These are phyloP conservation scores for Criorhina ranunculi DNA, from an alignment of 2,888 invertebrate genomes.

Conservation along the genomic window DNA sequence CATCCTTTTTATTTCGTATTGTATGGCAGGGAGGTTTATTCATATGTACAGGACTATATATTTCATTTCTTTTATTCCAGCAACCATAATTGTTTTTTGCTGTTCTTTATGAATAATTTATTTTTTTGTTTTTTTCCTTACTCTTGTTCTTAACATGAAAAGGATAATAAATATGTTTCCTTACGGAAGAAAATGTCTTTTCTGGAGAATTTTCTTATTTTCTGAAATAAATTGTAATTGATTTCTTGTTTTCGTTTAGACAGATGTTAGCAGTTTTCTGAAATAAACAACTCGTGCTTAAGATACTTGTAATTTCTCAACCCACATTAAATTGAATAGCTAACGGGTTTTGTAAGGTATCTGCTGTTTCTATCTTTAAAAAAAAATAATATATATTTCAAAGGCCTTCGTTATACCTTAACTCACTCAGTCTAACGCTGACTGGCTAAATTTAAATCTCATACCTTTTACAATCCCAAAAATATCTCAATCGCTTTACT, in stretches of 20 bases:
- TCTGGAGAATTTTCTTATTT: neutral
- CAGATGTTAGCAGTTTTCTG: neutral
- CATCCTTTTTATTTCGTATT: too few species aligned
- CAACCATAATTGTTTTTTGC: slow-evolving; percentile 29
- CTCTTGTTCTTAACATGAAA: slow-evolving; percentile 22
- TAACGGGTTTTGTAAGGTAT: neutral
- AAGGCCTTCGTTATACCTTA: too few species aligned
- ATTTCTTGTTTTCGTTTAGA: slow-evolving; percentile 7
- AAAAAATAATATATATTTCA: too few species aligned
- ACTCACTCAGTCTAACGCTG: neutral
- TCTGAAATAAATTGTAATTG: neutral
- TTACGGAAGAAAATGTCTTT: slow-evolving; percentile 2
- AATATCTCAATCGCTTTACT: neutral
- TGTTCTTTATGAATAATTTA: slow-evolving; percentile 48
- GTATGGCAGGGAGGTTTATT: too few species aligned
- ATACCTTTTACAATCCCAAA: neutral
- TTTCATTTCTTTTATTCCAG: neutral
- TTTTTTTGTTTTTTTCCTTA: neutral
- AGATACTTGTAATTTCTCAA: neutral
- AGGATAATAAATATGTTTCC: slow-evolving; percentile 22
- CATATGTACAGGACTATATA: neutral
- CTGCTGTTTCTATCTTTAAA: too few species aligned
- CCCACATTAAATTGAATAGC: neutral
- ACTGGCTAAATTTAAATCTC: neutral
- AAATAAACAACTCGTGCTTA: neutral